These are phyloP conservation scores for Chrosomus eos DNA, from an alignment of 2,797 vertebrate species.

Conservation along the genomic window DNA sequence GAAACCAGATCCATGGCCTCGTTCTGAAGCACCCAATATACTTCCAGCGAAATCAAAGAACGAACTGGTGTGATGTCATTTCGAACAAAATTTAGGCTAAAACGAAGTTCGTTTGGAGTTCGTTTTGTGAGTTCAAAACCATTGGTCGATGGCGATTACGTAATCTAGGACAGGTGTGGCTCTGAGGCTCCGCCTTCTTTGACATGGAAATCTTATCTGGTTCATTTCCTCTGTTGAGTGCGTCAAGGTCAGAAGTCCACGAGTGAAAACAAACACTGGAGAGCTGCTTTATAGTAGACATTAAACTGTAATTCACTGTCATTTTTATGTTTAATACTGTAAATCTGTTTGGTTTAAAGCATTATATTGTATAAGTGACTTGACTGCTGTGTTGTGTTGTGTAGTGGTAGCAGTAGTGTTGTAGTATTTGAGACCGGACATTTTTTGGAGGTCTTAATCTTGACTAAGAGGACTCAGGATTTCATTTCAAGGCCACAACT, in stretches of 20 bases:
- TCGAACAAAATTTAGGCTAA: neutral
- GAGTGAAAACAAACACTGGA: no score
- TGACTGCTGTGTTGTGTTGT: neutral
- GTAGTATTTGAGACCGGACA: no score
- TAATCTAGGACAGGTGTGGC: neutral
- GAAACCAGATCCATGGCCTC: constrained; percentile 15
- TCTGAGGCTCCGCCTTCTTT: neutral
- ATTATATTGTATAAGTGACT: neutral
- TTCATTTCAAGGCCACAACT: no score
- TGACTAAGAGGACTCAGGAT: neutral
- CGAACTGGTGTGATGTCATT: neutral
- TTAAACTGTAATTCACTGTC: no score
- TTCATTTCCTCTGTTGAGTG: neutral
- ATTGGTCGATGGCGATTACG: neutral
- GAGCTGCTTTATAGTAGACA: no score
- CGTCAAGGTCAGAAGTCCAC: no score
- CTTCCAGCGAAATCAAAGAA: neutral
- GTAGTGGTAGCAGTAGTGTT: no score
- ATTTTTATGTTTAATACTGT: no score
- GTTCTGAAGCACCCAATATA: neutral
- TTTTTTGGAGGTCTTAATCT: neutral
- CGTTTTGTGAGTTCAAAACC: neutral
- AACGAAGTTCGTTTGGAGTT: neutral
- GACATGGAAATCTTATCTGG: neutral
- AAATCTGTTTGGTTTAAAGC: neutral